phyloP scores from a whole-genome alignment of 2,797 vertebrate genomes.

The Melopsittacus undulatus region DNA sequence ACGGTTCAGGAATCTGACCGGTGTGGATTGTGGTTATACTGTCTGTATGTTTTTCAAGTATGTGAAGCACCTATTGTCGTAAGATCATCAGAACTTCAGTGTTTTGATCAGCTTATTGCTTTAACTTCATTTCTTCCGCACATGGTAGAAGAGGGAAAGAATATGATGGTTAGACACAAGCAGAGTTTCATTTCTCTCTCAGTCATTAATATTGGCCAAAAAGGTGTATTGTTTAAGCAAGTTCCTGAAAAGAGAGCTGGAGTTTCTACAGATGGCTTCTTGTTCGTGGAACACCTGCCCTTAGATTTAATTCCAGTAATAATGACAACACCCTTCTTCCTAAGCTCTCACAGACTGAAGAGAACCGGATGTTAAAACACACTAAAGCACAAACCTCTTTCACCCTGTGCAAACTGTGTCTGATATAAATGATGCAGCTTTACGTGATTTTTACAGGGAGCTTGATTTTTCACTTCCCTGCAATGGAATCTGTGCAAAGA shows the following conservation, averaged over 20 bases:
- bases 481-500: background rate
- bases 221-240: background rate
- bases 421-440: background rate
- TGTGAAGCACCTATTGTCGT: constrained; percentile 70
- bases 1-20: constrained; percentile 9
- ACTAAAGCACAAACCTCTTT: background rate
- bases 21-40: constrained; percentile 18
- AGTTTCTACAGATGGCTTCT: background rate
- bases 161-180: constrained; percentile 13
- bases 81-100: constrained; percentile 53
- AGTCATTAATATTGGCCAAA: background rate
- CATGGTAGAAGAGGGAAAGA: background rate
- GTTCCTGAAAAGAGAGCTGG: background rate
- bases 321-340: background rate
- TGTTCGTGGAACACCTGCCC: background rate
- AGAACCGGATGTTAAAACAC: background rate
- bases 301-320: background rate
- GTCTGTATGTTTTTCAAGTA: constrained; percentile 69
- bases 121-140: constrained; percentile 40
- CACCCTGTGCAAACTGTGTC: background rate
- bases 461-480: background rate
- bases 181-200: constrained; percentile 5
- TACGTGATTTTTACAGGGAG: background rate
- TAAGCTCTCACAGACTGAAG: background rate
- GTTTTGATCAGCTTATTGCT: constrained; percentile 59